Percentiles rank a stretch among this genome's conserved stretches.
Evolutionary conservation across 2,797 vertebrate genomes (phyloP).

Genomic region (Sphenodon punctatus): DNA sequence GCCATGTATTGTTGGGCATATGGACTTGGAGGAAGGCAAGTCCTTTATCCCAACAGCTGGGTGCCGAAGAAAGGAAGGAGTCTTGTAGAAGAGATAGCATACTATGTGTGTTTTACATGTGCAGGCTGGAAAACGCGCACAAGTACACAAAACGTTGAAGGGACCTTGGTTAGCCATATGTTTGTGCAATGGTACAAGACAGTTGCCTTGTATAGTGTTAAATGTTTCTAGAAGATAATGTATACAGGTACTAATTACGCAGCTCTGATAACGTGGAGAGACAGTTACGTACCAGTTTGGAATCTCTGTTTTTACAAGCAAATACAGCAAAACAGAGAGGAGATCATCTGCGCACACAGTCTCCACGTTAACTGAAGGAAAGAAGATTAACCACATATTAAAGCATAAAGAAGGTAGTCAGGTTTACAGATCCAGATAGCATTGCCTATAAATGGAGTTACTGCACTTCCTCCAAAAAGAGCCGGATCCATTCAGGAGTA

Average conservation of each 20-base stretch:
- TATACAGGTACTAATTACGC: not conserved
- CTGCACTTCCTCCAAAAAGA: not conserved
- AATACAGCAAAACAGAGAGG: constrained; percentile 90
- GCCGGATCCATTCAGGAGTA: not conserved
- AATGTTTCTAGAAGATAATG: not conserved
- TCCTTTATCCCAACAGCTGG: too few relatives aligned
- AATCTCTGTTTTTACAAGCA: constrained; percentile 96
- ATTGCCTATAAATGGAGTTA: not conserved
- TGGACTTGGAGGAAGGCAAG: too few relatives aligned
- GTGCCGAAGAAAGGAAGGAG: too few relatives aligned
- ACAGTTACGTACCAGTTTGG: constrained; percentile 90
- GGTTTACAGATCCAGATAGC: not conserved
- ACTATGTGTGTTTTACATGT: too few relatives aligned
- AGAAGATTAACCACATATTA: not conserved
- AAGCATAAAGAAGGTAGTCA: not conserved
- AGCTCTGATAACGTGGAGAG: not conserved
- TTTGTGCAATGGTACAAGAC: too few relatives aligned
- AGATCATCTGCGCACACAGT: constrained; percentile 94
- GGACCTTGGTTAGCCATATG: too few relatives aligned
- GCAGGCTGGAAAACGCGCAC: too few relatives aligned
- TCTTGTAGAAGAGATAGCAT: too few relatives aligned
- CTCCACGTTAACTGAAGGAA: constrained; percentile 84
- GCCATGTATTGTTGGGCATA: too few relatives aligned
- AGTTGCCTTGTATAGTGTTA: not conserved
- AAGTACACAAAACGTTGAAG: too few relatives aligned